Evolutionary conservation across 2,888 invertebrate genomes (phyloP).

Genomic region (Eupithecia subfuscata): DNA sequence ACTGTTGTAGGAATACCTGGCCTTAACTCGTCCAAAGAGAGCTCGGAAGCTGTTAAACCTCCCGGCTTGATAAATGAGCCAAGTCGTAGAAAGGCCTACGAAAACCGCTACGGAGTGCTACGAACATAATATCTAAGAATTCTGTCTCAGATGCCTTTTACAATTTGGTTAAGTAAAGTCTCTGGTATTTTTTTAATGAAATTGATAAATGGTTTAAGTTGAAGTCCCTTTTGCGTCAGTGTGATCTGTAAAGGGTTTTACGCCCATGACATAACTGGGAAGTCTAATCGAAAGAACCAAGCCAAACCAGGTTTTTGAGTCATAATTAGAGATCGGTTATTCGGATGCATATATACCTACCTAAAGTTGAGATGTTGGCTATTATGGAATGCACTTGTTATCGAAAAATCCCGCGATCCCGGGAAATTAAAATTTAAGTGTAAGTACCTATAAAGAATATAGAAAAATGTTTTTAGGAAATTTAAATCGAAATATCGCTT

Average conservation of each 20-base stretch:
- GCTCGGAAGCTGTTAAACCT: not conserved
- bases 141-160: not conserved
- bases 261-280: not conserved
- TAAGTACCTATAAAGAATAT: too few relatives aligned
- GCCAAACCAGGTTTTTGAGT: not conserved
- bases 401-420: too few relatives aligned
- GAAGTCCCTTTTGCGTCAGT: not conserved
- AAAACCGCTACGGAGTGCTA: constrained; percentile 2
- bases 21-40: not conserved
- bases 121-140: not conserved
- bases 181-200: not conserved
- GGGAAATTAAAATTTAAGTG: too few relatives aligned
- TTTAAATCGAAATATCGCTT: too few relatives aligned
- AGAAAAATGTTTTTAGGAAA: too few relatives aligned
- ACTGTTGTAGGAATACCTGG: too few relatives aligned
- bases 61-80: not conserved
- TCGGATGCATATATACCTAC: too few relatives aligned
- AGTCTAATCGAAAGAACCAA: not conserved
- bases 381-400: too few relatives aligned
- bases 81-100: not conserved
- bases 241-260: not conserved
- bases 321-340: too few relatives aligned
- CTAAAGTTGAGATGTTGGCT: too few relatives aligned
- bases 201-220: not conserved
- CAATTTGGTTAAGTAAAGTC: not conserved